A percentile compares a stretch with the other conserved stretches of the same genome.
Conservation (phyloP, 2,113 vertebrate genomes). For the Bubo scandiacus region DNA sequence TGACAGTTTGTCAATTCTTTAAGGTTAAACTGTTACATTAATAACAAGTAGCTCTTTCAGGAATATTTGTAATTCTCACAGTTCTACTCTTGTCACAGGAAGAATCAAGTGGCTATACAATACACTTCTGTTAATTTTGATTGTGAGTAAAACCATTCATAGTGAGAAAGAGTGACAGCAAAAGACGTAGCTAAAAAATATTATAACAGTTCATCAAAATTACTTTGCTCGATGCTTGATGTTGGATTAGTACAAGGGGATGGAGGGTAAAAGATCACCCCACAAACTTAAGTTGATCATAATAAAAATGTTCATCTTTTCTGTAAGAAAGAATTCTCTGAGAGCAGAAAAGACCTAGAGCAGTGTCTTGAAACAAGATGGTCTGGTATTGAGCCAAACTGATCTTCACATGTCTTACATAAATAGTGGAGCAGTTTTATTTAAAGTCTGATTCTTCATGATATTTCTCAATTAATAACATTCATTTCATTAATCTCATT, state of each 20-base stretch:
- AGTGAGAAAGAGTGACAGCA: background rate
- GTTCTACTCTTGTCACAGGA: background rate
- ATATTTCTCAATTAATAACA: background rate
- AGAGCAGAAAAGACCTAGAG: background rate
- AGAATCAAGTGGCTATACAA: background rate
- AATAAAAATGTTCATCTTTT: background rate
- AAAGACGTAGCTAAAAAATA: background rate
- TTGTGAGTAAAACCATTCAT: background rate
- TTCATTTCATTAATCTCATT: background rate
- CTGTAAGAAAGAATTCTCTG: background rate
- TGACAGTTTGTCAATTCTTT: background rate
- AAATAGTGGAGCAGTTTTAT: background rate
- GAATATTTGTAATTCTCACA: background rate
- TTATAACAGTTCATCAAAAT: background rate
- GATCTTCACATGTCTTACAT: background rate
- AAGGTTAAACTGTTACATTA: background rate
- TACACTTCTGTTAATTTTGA: background rate
- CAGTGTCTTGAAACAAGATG: background rate
- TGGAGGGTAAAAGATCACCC: background rate
- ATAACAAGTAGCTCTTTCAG: background rate
- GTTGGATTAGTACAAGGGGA: background rate
- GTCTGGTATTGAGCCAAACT: background rate
- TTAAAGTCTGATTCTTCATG: background rate
- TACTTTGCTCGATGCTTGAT: background rate
- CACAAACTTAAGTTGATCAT: background rate